phyloP scores from a whole-genome alignment of 2,113 vertebrate genomes.

The Heliornis fulica region DNA sequence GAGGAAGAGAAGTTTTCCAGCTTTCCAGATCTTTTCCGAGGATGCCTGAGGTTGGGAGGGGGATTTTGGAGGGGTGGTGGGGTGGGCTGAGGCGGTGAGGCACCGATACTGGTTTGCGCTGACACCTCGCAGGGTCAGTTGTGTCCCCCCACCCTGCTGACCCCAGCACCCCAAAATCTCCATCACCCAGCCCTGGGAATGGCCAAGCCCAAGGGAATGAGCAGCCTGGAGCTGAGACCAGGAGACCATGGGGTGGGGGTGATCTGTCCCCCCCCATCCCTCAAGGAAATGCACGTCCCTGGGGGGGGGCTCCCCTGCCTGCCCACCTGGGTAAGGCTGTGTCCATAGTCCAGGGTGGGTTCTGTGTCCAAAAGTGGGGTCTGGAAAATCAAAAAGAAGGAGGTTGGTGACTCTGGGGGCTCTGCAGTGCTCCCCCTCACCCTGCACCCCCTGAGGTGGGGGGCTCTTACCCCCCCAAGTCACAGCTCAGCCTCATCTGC shows the following conservation, averaged over 20 bases:
- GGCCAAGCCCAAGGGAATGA: fast-evolving
- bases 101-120: fast-evolving
- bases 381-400: constrained; percentile 21
- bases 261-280: fast-evolving
- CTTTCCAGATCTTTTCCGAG: constrained; percentile 83
- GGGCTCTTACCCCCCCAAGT: background rate
- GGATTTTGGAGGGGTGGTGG: no score
- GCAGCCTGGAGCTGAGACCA: background rate
- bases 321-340: constrained; percentile 74
- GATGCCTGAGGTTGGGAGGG: constrained; percentile 76
- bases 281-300: fast-evolving
- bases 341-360: constrained; percentile 68
- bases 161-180: background rate
- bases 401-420: background rate
- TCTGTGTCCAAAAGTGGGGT: constrained; percentile 70
- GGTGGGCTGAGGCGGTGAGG: fast-evolving
- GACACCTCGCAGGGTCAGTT: background rate
- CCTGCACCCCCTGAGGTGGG: background rate
- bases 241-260: fast-evolving
- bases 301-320: background rate
- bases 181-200: fast-evolving
- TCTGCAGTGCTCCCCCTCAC: background rate
- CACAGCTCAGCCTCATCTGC: background rate
- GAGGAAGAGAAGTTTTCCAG: constrained; percentile 80
- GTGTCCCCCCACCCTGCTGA: background rate